These are phyloP conservation scores for Zygaena filipendulae DNA, from an alignment of 2,888 invertebrate species.

Conservation along the genomic window DNA sequence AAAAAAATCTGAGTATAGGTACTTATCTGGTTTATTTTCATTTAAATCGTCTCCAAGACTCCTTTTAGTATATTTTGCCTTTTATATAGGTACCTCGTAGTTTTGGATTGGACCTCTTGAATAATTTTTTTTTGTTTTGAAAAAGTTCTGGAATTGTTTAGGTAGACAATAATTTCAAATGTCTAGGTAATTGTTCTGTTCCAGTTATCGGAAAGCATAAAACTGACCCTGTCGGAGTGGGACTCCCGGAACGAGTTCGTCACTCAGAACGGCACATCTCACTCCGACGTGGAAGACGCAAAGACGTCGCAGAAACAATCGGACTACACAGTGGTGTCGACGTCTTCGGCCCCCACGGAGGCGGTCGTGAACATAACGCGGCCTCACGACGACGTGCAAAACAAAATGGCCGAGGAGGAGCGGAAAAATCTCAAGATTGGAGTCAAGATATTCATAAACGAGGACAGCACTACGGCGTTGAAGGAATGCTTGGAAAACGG, in stretches of 20 bases:
- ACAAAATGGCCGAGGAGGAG: conserved; percentile 75
- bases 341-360: conserved; percentile 27
- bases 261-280: conserved; percentile 27
- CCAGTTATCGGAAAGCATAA: conserved; percentile 62
- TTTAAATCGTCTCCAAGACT: too few relatives aligned
- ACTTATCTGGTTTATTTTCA: too few relatives aligned
- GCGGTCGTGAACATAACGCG: conserved; percentile 65
- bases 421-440: conserved; percentile 84
- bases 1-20: too few relatives aligned
- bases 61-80: too few relatives aligned
- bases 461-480: conserved; percentile 72
- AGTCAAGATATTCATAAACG: conserved; percentile 86
- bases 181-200: too few relatives aligned
- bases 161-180: too few relatives aligned
- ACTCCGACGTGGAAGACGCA: conserved; percentile 19
- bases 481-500: conserved; percentile 80
- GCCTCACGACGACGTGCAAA: conserved; percentile 70
- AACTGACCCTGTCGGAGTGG: conserved; percentile 58
- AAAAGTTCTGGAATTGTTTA: too few relatives aligned
- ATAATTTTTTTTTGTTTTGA: too few relatives aligned
- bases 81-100: too few relatives aligned
- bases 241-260: conserved; percentile 33
- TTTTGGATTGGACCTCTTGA: too few relatives aligned
- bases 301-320: conserved; percentile 29
- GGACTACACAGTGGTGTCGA: conserved; percentile 44